Percentiles rank a stretch among this genome's conserved stretches.
These are phyloP conservation scores for Phasia obesa DNA, from an alignment of 2,888 invertebrate genomes.

Conservation along the genomic window DNA sequence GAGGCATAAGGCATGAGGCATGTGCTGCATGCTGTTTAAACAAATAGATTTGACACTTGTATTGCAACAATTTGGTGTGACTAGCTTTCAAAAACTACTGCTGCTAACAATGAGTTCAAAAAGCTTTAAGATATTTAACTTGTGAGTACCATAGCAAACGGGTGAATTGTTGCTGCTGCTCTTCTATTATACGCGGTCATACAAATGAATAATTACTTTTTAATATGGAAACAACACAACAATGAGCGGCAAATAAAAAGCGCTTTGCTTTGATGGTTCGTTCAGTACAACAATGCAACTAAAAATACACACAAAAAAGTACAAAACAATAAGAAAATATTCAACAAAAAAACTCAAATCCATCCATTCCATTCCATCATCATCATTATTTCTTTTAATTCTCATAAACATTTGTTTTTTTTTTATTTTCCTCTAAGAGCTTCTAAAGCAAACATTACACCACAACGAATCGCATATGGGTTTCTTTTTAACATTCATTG, in stretches of 20 bases:
- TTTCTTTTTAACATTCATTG: slow-evolving; percentile 51
- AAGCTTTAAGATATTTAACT: slow-evolving; percentile 36
- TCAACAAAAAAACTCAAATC: slow-evolving; percentile 1
- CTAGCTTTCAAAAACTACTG: slow-evolving; percentile 25
- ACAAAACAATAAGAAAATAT: slow-evolving; percentile 40
- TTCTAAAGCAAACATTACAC: slow-evolving; percentile 62
- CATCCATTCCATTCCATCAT: slow-evolving; percentile 61
- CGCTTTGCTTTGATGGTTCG: slow-evolving; percentile 81
- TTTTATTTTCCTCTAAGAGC: slow-evolving; percentile 27
- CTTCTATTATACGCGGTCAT: slow-evolving; percentile 49
- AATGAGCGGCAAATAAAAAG: slow-evolving; percentile 76
- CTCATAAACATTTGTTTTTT: slow-evolving; percentile 24
- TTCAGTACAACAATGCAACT: slow-evolving; percentile 79
- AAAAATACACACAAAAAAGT: slow-evolving; percentile 76
- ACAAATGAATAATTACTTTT: slow-evolving; percentile 79
- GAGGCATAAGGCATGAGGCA: slow-evolving; percentile 66
- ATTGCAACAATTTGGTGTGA: slow-evolving; percentile 54
- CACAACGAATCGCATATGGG: slow-evolving; percentile 61
- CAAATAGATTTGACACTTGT: slow-evolving; percentile 74
- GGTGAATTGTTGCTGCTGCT: slow-evolving; percentile 41
- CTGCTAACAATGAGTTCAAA: slow-evolving; percentile 32
- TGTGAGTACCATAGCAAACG: slow-evolving; percentile 14
- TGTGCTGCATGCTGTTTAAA: slow-evolving; percentile 70
- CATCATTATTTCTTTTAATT: slow-evolving; percentile 54
- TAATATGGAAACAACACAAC: slow-evolving; percentile 76